Base-by-base conservation (phyloP, 2,797 vertebrate species). In the Orientallactaga sibirica region DNA sequence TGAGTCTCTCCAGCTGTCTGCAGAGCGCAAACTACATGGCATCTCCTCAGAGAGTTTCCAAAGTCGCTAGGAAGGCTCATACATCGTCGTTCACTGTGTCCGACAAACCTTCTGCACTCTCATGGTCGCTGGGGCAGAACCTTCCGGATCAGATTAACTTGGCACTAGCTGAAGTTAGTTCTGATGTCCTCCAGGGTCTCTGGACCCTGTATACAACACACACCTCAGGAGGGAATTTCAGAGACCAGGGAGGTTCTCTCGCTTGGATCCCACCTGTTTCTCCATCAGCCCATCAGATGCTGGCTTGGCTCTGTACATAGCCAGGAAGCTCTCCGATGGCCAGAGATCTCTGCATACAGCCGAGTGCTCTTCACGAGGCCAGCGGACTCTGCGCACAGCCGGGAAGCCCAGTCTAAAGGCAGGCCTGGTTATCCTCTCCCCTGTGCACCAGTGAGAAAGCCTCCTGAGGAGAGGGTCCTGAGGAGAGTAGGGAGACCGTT, bases 1-100 rank as follows among this genome's bases (percentile, higher is more conserved):
- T 9, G 8, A 66, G 15, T 70, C 70, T 62, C 52, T 14, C 11
- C 22, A 7, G 27, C 19, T 33, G 25, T 25, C n/a, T 52, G 43
- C 76, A 52, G 6, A 77, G 5, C 3, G 0, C 71, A 19, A 16
- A 75, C 22, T 6, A 6, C 10, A 0, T 14, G 11, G 16, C 29
- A 3, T 0, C 0, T 0, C 1, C 9, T 5, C 29, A 2, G 2
- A 8, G 80, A 11, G 24, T 20, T 80, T 5, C 24, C 33, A 25
- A 24, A 55, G 10, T n/a, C 62, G 1, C 14, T 8, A 1, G 6
- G 66, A 8, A 11, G n/a, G 18, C 11, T 48, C 12, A 10, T 27
- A 8, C 4, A 5, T 2, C 22, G 68, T 7, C 12, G 0, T 33
- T 16, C 12, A 6, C 48, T 29, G 1, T 12, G 27, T 43, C 37